Evolutionary conservation across 2,113 vertebrate genomes (phyloP).

Genomic region (Cavia aperea): DNA sequence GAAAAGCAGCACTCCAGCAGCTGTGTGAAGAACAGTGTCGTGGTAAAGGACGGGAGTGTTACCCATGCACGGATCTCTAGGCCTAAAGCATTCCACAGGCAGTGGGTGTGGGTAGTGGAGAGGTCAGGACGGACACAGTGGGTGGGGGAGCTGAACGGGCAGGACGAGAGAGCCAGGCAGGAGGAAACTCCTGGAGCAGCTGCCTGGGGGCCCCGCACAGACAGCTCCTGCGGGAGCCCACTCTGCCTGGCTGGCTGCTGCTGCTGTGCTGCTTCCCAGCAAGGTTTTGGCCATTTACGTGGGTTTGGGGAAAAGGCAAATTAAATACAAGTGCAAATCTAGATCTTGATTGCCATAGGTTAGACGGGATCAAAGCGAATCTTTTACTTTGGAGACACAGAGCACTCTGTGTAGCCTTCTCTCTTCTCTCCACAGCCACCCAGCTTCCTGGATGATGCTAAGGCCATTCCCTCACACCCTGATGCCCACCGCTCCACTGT

Average conservation of each 20-base stretch:
- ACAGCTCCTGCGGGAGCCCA: too few species aligned
- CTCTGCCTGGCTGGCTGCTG: background rate
- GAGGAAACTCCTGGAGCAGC: background rate
- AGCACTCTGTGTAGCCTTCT: background rate
- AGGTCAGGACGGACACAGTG: background rate
- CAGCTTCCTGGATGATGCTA: background rate
- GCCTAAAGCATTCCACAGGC: fast-evolving
- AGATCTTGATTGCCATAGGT: background rate
- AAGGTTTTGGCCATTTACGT: background rate
- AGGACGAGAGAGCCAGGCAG: background rate
- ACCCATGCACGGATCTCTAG: background rate
- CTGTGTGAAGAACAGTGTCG: background rate
- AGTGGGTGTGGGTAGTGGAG: too few species aligned
- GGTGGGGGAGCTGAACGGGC: background rate
- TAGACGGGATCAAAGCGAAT: background rate
- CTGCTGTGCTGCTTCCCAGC: background rate
- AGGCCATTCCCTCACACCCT: background rate
- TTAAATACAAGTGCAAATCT: background rate
- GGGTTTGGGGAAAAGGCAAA: background rate
- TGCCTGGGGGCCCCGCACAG: fast-evolving
- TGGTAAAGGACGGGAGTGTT: background rate
- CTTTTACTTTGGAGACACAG: background rate
- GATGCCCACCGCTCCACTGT: background rate
- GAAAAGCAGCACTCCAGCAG: background rate
- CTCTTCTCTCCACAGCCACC: background rate